Conservation (phyloP, 2,888 invertebrate genomes). For the Automeris io region DNA sequence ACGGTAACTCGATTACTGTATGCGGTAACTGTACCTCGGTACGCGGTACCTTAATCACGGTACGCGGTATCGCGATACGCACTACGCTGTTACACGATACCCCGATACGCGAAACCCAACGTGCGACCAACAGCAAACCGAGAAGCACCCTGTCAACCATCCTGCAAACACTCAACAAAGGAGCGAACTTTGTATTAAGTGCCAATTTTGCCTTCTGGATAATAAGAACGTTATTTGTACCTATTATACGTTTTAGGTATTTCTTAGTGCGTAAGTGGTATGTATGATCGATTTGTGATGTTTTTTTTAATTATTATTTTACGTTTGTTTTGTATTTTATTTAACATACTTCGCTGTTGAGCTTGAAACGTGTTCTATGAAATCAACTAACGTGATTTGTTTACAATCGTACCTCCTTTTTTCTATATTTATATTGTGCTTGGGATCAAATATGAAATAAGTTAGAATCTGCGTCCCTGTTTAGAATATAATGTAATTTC, state of each 20-base stretch:
- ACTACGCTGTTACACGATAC: conserved; percentile 15
- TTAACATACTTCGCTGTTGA: conserved; percentile 30
- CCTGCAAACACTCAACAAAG: conserved; percentile 46
- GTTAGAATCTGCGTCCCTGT: conserved; percentile 43
- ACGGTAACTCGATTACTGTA: too few relatives aligned
- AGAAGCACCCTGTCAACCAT: conserved; percentile 19
- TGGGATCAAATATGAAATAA: conserved; percentile 71
- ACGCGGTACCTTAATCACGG: too few relatives aligned
- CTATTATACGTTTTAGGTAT: conserved; percentile 72
- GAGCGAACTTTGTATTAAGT: conserved; percentile 69
- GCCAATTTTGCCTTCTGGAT: conserved; percentile 78
- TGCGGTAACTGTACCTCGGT: too few relatives aligned
- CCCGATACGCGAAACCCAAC: conserved; percentile 8
- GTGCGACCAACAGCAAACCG: background rate
- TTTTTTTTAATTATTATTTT: conserved; percentile 28
- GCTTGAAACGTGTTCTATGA: conserved; percentile 36
- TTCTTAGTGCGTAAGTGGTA: conserved; percentile 69
- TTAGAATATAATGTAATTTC: conserved; percentile 8
- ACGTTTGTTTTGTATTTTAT: conserved; percentile 16
- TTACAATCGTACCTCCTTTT: conserved; percentile 16
- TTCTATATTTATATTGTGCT: conserved; percentile 57
- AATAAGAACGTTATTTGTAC: conserved; percentile 74
- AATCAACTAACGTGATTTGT: conserved; percentile 24
- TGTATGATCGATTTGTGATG: conserved; percentile 57
- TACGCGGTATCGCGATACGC: conserved; percentile 1